These are phyloP conservation scores for Myrmophylax atrothorax DNA, from an alignment of 2,113 vertebrate species.

Conservation along the genomic window DNA sequence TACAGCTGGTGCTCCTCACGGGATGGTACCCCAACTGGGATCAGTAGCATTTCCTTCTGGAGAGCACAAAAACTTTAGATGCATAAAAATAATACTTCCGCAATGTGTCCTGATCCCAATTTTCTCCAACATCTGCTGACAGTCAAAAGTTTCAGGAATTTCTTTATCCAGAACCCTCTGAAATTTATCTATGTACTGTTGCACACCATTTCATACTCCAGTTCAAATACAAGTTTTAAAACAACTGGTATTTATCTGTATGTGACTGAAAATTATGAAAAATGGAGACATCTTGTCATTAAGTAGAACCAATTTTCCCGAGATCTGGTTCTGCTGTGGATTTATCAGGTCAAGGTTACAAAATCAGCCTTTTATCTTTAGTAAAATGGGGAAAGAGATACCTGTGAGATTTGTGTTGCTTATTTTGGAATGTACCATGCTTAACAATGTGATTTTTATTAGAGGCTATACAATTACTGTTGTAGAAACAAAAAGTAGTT, in stretches of 20 bases:
- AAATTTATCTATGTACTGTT: neutral
- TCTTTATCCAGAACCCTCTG: neutral
- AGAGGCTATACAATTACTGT: neutral
- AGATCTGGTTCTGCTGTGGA: neutral
- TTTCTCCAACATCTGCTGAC: neutral
- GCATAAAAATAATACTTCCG: neutral
- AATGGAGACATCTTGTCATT: neutral
- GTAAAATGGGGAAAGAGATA: neutral
- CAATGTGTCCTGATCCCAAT: neutral
- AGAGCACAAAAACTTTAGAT: neutral
- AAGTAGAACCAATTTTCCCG: neutral
- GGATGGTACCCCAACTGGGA: rapidly evolving
- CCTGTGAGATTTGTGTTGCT: neutral
- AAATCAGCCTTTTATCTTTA: neutral
- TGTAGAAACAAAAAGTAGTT: neutral
- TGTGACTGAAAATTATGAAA: neutral
- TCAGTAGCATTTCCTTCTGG: neutral
- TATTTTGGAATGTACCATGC: neutral
- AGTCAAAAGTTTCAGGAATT: neutral
- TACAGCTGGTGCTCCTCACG: neutral
- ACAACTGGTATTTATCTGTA: neutral
- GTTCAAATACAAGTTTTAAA: neutral
- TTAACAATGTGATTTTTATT: neutral
- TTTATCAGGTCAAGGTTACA: neutral
- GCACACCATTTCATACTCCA: neutral